These are phyloP conservation scores for Ara ararauna DNA, from an alignment of 2,797 vertebrate genomes.

Conservation along the genomic window DNA sequence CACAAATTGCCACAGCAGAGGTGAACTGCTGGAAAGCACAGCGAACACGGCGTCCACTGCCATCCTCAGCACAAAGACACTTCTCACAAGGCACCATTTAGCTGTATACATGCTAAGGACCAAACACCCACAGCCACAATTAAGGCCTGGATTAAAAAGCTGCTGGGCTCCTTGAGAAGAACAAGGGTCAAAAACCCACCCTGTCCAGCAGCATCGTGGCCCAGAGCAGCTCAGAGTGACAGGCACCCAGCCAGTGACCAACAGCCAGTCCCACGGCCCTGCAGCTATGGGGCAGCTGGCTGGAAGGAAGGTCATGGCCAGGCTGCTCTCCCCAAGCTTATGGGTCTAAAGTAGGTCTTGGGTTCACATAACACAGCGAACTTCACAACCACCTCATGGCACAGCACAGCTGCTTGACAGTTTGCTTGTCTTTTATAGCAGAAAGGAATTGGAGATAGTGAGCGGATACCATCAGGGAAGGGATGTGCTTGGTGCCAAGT, in stretches of 20 bases:
- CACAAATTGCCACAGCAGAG: neutral
- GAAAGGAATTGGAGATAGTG: neutral
- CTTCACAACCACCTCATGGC: neutral
- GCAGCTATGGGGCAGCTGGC: neutral
- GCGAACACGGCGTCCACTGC: neutral
- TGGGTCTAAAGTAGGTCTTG: neutral
- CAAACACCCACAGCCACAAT: neutral
- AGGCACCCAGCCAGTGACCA: neutral
- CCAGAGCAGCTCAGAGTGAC: rapidly evolving
- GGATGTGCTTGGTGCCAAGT: rapidly evolving
- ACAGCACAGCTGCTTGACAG: neutral
- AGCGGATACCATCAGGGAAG: neutral
- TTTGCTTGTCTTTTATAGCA: neutral
- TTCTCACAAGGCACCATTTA: neutral
- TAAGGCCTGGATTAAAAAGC: neutral
- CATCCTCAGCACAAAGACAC: neutral
- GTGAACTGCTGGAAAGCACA: neutral
- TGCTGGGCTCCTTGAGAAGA: neutral
- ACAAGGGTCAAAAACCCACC: neutral
- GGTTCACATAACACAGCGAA: neutral
- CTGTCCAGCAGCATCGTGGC: neutral
- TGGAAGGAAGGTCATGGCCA: neutral
- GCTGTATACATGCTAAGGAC: neutral
- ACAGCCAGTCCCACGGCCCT: neutral
- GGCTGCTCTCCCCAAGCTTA: neutral